These are phyloP conservation scores for Buteo buteo DNA, from an alignment of 2,113 vertebrate species.

Conservation along the genomic window DNA sequence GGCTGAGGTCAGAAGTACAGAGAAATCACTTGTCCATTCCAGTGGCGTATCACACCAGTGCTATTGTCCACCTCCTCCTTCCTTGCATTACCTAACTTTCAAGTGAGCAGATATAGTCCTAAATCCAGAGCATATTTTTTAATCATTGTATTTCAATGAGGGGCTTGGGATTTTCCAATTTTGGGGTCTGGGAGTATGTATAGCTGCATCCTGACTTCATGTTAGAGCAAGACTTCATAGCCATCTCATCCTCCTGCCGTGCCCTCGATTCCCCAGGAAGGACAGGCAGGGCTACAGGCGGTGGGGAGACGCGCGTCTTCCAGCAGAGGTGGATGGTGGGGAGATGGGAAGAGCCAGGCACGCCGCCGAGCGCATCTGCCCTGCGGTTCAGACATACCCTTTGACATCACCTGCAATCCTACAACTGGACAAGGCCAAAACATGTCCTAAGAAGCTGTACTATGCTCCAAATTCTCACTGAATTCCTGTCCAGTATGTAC, in stretches of 20 bases:
- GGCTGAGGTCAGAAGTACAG: neutral
- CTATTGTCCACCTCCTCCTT: neutral
- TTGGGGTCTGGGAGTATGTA: neutral
- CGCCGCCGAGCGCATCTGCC: accelerated
- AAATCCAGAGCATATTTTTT: neutral
- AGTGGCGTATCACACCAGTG: neutral
- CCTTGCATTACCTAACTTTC: neutral
- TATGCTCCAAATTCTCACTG: neutral
- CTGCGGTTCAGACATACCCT: neutral
- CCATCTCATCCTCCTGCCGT: neutral
- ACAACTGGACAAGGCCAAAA: neutral
- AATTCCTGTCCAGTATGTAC: neutral
- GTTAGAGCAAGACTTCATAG: neutral
- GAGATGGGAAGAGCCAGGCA: neutral
- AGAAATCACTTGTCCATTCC: neutral
- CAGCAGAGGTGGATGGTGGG: too few relatives aligned
- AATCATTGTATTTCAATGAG: neutral
- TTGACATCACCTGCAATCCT: neutral
- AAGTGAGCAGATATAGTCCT: neutral
- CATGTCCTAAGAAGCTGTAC: neutral
- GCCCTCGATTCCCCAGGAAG: neutral
- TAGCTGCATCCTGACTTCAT: neutral
- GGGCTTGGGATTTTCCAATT: neutral
- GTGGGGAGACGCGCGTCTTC: accelerated
- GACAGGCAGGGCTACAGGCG: neutral